A percentile compares a stretch with the other conserved stretches of the same genome.
phyloP scores from a whole-genome alignment of 1,140 invertebrate species.

The Heliconius congener region DNA sequence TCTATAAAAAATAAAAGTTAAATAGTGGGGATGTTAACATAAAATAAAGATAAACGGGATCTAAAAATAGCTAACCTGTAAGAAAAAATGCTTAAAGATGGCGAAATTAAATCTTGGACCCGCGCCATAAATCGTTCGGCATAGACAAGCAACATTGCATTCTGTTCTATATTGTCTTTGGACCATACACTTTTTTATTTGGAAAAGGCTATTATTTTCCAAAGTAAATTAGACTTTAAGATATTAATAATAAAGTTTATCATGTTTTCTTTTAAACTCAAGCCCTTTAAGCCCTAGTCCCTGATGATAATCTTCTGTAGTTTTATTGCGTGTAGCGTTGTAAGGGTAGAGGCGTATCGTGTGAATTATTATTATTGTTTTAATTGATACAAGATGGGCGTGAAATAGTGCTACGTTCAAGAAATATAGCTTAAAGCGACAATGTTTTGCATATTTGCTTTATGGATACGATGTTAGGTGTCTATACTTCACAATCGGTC shows the following conservation, averaged over 20 bases:
- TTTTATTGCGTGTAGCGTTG: constrained; percentile 47
- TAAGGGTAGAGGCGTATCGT: constrained; percentile 44
- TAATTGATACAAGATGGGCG: constrained; percentile 51
- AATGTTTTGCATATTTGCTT: constrained; percentile 18
- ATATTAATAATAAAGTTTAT: constrained; percentile 15
- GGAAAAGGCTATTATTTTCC: not conserved
- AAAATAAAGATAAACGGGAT: constrained; percentile 18
- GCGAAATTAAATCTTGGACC: constrained; percentile 44
- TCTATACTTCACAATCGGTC: too few relatives aligned
- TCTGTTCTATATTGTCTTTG: constrained; percentile 48
- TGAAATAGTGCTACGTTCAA: constrained; percentile 33
- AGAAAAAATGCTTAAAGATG: constrained; percentile 45
- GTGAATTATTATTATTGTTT: constrained; percentile 48
- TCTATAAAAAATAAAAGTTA: constrained; percentile 29
- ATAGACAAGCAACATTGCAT: constrained; percentile 48
- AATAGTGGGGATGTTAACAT: constrained; percentile 30
- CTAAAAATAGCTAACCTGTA: constrained; percentile 38
- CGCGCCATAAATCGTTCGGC: constrained; percentile 42
- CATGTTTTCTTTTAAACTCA: constrained; percentile 22
- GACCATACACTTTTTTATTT: constrained; percentile 35
- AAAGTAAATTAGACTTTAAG: constrained; percentile 21
- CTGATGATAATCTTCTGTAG: constrained; percentile 48
- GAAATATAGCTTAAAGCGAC: constrained; percentile 21
- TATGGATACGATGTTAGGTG: not conserved
- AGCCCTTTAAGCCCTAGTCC: constrained; percentile 26